Evolutionary conservation across 2,113 vertebrate genomes (phyloP).

Genomic region (Hemibagrus wyckioides): DNA sequence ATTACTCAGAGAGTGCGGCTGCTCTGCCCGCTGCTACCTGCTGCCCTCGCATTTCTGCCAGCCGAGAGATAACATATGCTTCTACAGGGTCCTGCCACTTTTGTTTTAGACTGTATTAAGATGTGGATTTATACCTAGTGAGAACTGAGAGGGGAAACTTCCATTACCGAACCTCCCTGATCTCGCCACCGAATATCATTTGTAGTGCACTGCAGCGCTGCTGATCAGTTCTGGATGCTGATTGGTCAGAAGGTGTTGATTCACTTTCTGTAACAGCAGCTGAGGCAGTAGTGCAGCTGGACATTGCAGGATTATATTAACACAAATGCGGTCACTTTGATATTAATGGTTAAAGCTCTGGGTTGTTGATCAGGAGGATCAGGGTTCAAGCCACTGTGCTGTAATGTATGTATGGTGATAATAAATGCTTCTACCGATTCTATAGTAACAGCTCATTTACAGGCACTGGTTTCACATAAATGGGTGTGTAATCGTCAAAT

Average conservation of each 20-base stretch:
- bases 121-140: conserved; percentile 4
- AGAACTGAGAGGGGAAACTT: conserved; percentile 7
- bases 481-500: not conserved
- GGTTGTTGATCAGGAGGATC: too few species aligned
- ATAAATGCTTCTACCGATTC: not conserved
- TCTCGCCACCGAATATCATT: not conserved
- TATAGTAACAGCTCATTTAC: not conserved
- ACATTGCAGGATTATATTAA: not conserved
- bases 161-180: not conserved
- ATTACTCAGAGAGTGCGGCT: conserved; percentile 42
- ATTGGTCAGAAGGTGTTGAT: not conserved
- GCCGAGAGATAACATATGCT: conserved; percentile 1
- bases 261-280: not conserved
- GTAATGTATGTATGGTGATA: too few species aligned
- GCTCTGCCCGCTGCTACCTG: conserved; percentile 28
- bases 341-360: too few species aligned
- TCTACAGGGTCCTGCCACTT: not conserved
- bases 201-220: not conserved
- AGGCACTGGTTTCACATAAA: not conserved
- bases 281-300: not conserved
- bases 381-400: too few species aligned
- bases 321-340: not conserved
- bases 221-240: not conserved
- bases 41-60: conserved; percentile 19
- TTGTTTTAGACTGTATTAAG: conserved; percentile 22